These are phyloP conservation scores for Anadara kagoshimensis DNA, from an alignment of 1,140 invertebrate species.

Conservation along the genomic window DNA sequence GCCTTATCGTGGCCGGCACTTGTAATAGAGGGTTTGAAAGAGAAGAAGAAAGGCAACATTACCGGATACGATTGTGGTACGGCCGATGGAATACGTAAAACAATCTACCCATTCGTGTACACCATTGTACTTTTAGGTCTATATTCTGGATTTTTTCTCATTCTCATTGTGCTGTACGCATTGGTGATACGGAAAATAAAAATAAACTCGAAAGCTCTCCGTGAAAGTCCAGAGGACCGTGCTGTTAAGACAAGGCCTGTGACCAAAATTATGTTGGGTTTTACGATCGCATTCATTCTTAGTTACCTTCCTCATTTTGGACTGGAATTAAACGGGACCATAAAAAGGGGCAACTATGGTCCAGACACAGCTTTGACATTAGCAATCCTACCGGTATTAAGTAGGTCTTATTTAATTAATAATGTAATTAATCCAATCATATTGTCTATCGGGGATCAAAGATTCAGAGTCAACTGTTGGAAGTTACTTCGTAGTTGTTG, in stretches of 20 bases:
- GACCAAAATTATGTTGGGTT: conserved; percentile 24
- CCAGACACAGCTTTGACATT: conserved; percentile 6
- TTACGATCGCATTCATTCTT: conserved; percentile 21
- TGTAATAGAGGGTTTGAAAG: conserved; percentile 3
- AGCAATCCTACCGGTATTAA: conserved; percentile 8
- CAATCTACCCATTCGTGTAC: conserved; percentile 18
- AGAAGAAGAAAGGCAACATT: conserved; percentile 7
- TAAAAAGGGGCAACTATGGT: conserved; percentile 13
- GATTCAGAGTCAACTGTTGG: conserved; percentile 5
- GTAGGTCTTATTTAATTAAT: conserved; percentile 22
- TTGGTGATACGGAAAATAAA: conserved; percentile 2
- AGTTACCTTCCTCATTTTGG: conserved; percentile 26
- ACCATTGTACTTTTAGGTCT: not conserved
- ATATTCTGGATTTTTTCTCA: not conserved
- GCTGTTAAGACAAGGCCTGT: not conserved
- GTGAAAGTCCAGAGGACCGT: not conserved
- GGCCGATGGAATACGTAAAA: conserved; percentile 11
- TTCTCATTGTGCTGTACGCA: conserved; percentile 3
- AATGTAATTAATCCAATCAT: conserved; percentile 30
- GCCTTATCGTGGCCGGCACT: conserved; percentile 21
- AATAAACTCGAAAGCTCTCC: conserved; percentile 3
- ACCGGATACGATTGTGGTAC: conserved; percentile 24
- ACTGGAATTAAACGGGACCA: not conserved
- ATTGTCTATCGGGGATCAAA: conserved; percentile 16
- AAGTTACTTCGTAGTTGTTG: too few relatives aligned